A percentile compares a stretch with the other conserved stretches of the same genome.
Evolutionary conservation across 1,140 invertebrate genomes (phyloP).

Genomic region (Pseudomyrmex concolor): DNA sequence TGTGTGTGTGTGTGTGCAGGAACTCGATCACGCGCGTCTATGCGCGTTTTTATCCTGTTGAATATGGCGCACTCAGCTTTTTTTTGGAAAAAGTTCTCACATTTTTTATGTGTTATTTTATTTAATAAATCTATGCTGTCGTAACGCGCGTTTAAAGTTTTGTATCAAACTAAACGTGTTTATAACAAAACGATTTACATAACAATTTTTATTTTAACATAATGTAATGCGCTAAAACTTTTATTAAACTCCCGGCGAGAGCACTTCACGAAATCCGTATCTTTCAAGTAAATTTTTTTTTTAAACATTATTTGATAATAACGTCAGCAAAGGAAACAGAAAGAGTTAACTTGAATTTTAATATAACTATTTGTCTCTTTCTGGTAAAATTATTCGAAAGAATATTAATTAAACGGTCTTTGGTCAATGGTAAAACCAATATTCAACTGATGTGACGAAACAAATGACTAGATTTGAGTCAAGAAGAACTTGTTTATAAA

Average conservation of each 20-base stretch:
- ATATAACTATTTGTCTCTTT: not conserved
- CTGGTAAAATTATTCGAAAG: slow-evolving; percentile 1
- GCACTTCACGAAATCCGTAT: not conserved
- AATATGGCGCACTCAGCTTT: slow-evolving; percentile 19
- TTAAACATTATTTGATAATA: not conserved
- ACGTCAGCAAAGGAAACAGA: no score
- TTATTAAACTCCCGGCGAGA: slow-evolving; percentile 7
- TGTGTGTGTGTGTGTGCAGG: no score
- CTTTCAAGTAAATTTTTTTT: slow-evolving; percentile 30
- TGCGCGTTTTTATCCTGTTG: slow-evolving; percentile 25
- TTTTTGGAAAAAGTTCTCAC: not conserved
- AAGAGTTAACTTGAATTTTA: slow-evolving; percentile 9
- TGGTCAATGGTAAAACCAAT: not conserved
- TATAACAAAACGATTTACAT: not conserved
- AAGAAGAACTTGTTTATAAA: slow-evolving; percentile 10
- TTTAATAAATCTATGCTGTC: slow-evolving; percentile 1
- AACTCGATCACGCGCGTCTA: slow-evolving; percentile 41
- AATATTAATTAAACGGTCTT: slow-evolving; percentile 17
- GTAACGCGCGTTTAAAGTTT: not conserved
- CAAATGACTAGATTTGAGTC: not conserved
- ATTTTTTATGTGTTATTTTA: slow-evolving; percentile 17
- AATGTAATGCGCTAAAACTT: not conserved
- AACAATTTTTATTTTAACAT: not conserved
- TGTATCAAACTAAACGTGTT: not conserved
- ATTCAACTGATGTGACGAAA: not conserved